Evolutionary conservation across 2,797 vertebrate species (phyloP).

Genomic region (Sardinella longiceps): DNA sequence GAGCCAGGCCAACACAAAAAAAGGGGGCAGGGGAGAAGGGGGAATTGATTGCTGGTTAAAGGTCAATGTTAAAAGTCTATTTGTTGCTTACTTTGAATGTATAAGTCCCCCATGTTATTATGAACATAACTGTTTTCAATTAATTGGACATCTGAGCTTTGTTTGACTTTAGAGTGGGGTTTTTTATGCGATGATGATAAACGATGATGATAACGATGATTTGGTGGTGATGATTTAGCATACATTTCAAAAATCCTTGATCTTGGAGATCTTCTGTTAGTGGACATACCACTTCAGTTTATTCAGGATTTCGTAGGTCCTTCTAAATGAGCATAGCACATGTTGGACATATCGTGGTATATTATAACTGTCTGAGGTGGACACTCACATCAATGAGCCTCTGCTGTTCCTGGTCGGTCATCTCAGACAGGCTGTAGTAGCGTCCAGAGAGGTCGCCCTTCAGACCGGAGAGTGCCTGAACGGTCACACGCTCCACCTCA

Average conservation of each 20-base stretch:
- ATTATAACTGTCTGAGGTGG: not conserved
- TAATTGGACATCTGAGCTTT: not conserved
- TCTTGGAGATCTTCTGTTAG: not conserved
- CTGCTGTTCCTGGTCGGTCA: constrained; percentile 91
- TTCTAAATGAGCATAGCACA: not conserved
- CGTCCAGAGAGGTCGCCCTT: constrained; percentile 85
- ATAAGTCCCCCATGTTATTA: not conserved
- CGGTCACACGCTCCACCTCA: constrained; percentile 88
- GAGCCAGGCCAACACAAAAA: constrained; percentile 57
- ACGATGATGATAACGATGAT: not conserved
- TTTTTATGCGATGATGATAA: not conserved
- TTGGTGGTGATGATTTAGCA: too few relatives aligned
- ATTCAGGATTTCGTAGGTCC: not conserved
- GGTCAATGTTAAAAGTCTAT: constrained; percentile 8
- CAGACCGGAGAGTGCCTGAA: constrained; percentile 84
- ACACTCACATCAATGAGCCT: constrained; percentile 89
- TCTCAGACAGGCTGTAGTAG: constrained; percentile 88
- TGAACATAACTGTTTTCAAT: not conserved
- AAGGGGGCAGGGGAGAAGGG: constrained; percentile 50
- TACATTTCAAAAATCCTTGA: too few relatives aligned
- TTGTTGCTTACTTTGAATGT: not conserved
- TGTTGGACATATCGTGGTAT: not conserved
- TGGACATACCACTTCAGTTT: too few relatives aligned
- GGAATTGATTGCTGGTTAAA: not conserved
- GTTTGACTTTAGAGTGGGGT: not conserved